phyloP scores from a whole-genome alignment of 2,888 invertebrate genomes.

The Seira musarum region DNA sequence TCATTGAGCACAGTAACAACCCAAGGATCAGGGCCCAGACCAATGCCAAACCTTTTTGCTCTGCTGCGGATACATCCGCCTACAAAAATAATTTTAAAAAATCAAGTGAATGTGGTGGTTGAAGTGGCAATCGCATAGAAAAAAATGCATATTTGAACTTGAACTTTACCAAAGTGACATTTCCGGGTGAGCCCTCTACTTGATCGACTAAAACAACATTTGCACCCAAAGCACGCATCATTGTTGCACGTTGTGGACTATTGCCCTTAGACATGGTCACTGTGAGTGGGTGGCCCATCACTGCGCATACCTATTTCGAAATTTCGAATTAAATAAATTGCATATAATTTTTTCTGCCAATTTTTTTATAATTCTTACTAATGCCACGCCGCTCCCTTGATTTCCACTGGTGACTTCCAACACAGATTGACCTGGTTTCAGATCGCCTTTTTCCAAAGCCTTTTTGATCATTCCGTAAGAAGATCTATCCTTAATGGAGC shows the following conservation, averaged over 20 bases:
- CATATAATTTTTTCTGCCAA: too few relatives aligned
- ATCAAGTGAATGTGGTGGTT: too few relatives aligned
- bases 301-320: conserved; percentile 32
- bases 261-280: conserved; percentile 57
- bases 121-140: too few relatives aligned
- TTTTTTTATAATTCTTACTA: conserved; percentile 29
- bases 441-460: conserved; percentile 22
- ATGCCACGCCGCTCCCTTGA: conserved; percentile 60
- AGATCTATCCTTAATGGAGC: conserved; percentile 56
- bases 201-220: conserved; percentile 55
- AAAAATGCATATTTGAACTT: too few relatives aligned
- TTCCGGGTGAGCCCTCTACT: conserved; percentile 30
- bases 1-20: conserved; percentile 61
- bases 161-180: conserved; percentile 21
- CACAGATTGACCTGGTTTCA: conserved; percentile 36
- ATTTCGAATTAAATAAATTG: too few relatives aligned
- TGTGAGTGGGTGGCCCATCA: conserved; percentile 48
- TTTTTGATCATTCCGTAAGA: conserved; percentile 48
- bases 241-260: conserved; percentile 57
- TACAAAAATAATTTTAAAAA: too few relatives aligned
- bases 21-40: conserved; percentile 55
- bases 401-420: conserved; percentile 60
- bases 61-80: conserved; percentile 55
- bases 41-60: conserved; percentile 34
- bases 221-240: conserved; percentile 57